Evolutionary conservation across 1,140 invertebrate genomes (phyloP).

Genomic region (Theocolax elegans): DNA sequence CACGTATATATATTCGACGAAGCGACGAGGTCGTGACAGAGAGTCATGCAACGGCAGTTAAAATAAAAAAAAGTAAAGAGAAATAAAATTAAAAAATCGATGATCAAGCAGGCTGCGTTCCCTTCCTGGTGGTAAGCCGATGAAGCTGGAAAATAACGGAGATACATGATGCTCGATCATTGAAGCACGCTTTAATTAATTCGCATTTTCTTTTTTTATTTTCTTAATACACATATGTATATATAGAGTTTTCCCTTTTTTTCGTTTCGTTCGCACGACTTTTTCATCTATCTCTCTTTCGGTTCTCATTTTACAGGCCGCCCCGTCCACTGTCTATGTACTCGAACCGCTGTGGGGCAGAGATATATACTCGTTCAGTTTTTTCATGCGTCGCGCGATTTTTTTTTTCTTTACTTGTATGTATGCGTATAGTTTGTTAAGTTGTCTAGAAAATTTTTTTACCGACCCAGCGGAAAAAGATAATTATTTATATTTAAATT

Average conservation of each 20-base stretch:
- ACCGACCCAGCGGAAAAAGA: too few relatives aligned
- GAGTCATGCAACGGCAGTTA: too few relatives aligned
- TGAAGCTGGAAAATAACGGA: slow-evolving; percentile 67
- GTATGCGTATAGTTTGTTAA: too few relatives aligned
- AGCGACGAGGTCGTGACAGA: too few relatives aligned
- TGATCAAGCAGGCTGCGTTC: slow-evolving; percentile 63
- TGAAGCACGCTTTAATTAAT: neutral
- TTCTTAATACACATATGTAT: slow-evolving; percentile 2
- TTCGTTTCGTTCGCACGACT: slow-evolving; percentile 3
- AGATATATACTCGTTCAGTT: slow-evolving; percentile 40
- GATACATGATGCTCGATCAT: slow-evolving; percentile 33
- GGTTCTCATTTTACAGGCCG: slow-evolving; percentile 55
- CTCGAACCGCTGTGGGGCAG: slow-evolving; percentile 65
- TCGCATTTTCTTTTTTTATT: slow-evolving; percentile 5
- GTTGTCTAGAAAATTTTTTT: too few relatives aligned
- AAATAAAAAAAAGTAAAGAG: slow-evolving; percentile 17
- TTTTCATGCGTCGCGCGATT: neutral
- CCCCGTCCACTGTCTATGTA: slow-evolving; percentile 67
- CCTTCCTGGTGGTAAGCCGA: slow-evolving; percentile 64
- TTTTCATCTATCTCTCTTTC: slow-evolving; percentile 3
- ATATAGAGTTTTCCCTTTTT: slow-evolving; percentile 20
- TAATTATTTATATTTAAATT: too few relatives aligned
- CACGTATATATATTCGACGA: too few relatives aligned
- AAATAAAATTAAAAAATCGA: neutral
- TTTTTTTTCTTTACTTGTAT: neutral